Base-by-base conservation (phyloP, 2,888 invertebrate genomes). In the Spisula solida region DNA sequence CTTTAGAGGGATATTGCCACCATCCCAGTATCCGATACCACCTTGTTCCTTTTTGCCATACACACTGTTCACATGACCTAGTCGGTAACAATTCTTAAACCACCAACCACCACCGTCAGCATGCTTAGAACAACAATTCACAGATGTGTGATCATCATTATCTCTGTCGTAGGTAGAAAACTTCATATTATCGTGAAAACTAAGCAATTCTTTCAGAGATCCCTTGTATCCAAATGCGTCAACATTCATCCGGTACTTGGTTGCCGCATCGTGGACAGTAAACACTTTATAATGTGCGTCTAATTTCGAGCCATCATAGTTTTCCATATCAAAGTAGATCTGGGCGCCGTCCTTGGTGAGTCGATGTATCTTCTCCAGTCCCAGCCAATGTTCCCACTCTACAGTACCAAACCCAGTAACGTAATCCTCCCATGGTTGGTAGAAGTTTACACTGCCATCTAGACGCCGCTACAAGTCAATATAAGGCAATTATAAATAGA, bases 161-260 rank as follows among this genome's bases (percentile, higher is more conserved):
- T 91, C 90, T 41, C 91, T 31, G 75, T 91, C 91, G 47, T 80
- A 91, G 0, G 91, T 89, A 16, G 91, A 89, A 75, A 91, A 91
- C 34, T 82, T 85, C 89, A 82, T 87, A 25, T 89, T 81, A 75
- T 91, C 82, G 75, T 91, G 91, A 82, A 87, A 85, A 41, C 85
- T 87, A 10, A 91, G 60, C 12, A 80, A 34, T 48, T 91, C 89
- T 14, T 16, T 25, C 0, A 91, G 10, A 1, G 87, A 60, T 34
- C 91, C 91, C 16, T 85, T 66, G 31, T 89, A 91, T 0, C 98
- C 98, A 51, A 97, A 97, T 16, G 82, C 51, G 47, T 91, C 91
- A 0, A 91, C 85, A 56, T 91, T 91, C 91, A 91, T 91, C n/a
- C 82, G 78, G 75, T 89, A 91, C 4, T 60, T 56, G 10, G 91